phyloP scores from a whole-genome alignment of 2,888 invertebrate species.

The Ditylenchus weischeri region DNA sequence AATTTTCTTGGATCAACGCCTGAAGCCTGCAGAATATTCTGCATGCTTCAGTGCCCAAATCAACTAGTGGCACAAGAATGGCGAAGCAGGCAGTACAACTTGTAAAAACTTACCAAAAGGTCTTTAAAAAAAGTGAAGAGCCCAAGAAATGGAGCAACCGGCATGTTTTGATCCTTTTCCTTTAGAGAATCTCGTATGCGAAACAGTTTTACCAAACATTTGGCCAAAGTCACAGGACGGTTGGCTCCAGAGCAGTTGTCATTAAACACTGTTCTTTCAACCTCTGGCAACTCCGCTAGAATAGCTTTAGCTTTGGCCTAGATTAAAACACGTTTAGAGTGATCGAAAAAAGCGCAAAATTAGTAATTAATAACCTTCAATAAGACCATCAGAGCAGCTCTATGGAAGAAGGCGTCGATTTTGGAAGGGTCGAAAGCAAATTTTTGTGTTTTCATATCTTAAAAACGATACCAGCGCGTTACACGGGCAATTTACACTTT shows the following conservation, averaged over 20 bases:
- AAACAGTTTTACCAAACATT: background rate
- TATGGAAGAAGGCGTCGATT: background rate
- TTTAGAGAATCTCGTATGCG: background rate
- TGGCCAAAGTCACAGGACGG: background rate
- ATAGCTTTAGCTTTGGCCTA: conserved; percentile 9
- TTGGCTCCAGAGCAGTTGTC: background rate
- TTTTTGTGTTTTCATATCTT: background rate
- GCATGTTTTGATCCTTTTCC: background rate
- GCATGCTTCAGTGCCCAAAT: too few species aligned
- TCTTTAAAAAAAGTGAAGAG: too few species aligned
- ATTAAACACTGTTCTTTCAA: background rate
- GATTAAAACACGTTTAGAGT: too few species aligned
- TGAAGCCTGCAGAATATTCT: too few species aligned
- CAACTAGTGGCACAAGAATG: background rate
- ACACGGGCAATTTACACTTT: too few species aligned
- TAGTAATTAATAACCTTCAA: background rate
- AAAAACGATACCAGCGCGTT: background rate
- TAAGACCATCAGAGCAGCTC: background rate
- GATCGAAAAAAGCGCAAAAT: too few species aligned
- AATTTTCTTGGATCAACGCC: background rate
- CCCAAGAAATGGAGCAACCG: too few species aligned
- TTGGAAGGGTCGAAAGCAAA: conserved; percentile 7
- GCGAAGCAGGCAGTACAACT: too few species aligned
- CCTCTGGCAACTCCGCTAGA: background rate
- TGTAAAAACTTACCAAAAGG: too few species aligned